A percentile compares a stretch with the other conserved stretches of the same genome.
Conservation (phyloP, 2,113 vertebrate genomes). For the Sylvicapra grimmia region DNA sequence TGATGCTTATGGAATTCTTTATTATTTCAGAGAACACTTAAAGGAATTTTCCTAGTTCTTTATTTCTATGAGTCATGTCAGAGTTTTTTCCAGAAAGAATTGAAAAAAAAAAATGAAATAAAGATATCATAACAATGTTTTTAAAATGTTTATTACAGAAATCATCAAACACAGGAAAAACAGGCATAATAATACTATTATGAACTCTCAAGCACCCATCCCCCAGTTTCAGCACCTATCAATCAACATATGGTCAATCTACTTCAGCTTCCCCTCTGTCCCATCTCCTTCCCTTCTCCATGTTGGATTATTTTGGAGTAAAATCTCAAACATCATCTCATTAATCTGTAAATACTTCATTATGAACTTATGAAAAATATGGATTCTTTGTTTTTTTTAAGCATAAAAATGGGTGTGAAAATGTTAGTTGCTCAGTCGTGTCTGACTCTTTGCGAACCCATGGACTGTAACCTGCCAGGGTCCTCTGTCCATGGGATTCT, state of each 20-base stretch:
- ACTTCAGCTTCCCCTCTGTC: not conserved
- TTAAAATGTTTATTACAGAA: not conserved
- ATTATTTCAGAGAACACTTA: conserved; percentile 18
- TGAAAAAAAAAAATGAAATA: conserved; percentile 19
- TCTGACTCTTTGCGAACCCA: not conserved
- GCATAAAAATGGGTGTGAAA: not conserved
- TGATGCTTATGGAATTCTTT: not conserved
- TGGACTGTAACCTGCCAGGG: not conserved
- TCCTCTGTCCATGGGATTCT: not conserved
- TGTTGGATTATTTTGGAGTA: not conserved
- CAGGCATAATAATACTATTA: not conserved
- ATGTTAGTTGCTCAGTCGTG: not conserved
- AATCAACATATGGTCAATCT: not conserved
- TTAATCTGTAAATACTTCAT: not conserved
- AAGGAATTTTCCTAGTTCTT: not conserved
- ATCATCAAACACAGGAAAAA: not conserved
- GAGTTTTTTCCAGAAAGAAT: conserved; percentile 35
- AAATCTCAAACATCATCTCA: not conserved
- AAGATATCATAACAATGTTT: not conserved
- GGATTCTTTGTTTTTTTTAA: not conserved
- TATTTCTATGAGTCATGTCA: conserved; percentile 12
- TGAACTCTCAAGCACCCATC: not conserved
- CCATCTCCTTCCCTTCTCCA: not conserved
- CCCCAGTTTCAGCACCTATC: not conserved
- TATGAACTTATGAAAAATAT: not conserved